Evolutionary conservation across 2,888 invertebrate genomes (phyloP), one percentile per base, ranked within the genome.

Genomic region (Diarsia rubi): DNA sequence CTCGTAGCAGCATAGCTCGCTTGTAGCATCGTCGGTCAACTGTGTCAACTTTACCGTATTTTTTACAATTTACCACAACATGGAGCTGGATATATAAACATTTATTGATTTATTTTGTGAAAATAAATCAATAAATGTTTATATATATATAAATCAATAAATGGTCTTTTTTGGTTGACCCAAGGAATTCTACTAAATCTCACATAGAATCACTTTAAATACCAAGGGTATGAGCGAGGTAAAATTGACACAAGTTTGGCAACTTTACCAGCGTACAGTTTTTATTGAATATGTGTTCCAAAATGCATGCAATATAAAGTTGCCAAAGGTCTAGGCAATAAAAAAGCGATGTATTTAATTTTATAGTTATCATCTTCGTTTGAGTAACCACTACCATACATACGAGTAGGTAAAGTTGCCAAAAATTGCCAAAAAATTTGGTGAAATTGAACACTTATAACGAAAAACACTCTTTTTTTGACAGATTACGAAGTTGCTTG

Each of bases 1-100:
- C 67, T 54, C 24, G 72, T 81, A 59, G 70, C 74, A 27, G 64
- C 63, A 52, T 52, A 69, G 54, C 31, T 4, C 37, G 37, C 37
- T 6, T 37, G 37, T 37, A 37, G 6, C 37, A 37, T 37, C 37
- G 37, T 37, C 37, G n/a, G 47, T 52, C n/a, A 52, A 52, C 52
- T 52, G 52, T 52, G 52, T n/a, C 52, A 52, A 52, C 52, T 52
- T 52, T 52, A 52, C 52, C 52, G 8, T 8, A 21, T 49, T 49
- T 49, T 21, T 21, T 14, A 11, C 2, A 52, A 52, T 9, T n/a
- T 52, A 52, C 52, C n/a, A 52, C 52, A 52, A 52, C 52, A 11
- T 52, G 52, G 2, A 52, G 52, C 52, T 52, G n/a, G n/a, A 52
- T 52, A 52, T 52, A n/a, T n/a, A n/a, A n/a, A n/a, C 11, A n/a